Base-by-base conservation (phyloP, 2,888 invertebrate genomes). In the Blastobasis lacticolella region DNA sequence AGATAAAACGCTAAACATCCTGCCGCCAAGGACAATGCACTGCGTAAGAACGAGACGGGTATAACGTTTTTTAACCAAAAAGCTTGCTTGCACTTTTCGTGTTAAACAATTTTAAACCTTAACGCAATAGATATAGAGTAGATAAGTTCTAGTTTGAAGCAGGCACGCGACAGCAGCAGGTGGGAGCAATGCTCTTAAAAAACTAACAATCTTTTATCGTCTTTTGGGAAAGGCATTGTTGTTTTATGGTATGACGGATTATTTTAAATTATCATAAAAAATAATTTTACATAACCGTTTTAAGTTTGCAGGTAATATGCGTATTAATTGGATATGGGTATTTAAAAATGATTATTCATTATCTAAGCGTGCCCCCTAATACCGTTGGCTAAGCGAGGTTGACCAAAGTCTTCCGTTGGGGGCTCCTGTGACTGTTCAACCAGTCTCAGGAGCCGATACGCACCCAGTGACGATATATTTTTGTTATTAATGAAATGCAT, bases 161-260 rank as follows among this genome's bases (percentile, higher is more conserved):
- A 53, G 76, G 85, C 87, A 87, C 88, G 86, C 84, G 88, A 82
- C 85, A 77, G 67, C 72, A 79, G 88, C 88, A 88, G 87, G 88
- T 88, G 88, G 76, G 73, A 80, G 71, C 73, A 64, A 66, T 69
- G 70, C 60, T 76, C 72, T 83, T 82, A 81, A 85, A 85, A 87
- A 85, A 81, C 77, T 67, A 72, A 80, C 73, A 78, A 75, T 74
- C 70, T 83, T 78, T 78, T 69, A 73, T 69, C 61, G 65, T 70
- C 71, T 69, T 71, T 77, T 74, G 74, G 79, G 70, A 73, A 76
- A 75, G 73, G 77, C 75, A 75, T 71, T 65, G 66, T 70, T 70
- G 71, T 73, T 71, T 23, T 23, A 23, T 23, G 23, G 23, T 23
- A 23, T 23, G 23, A 23, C 23, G 23, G 23, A 23, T 23, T 23